Evolutionary conservation across 2,888 invertebrate genomes (phyloP).

Genomic region (Anaspis maculata): DNA sequence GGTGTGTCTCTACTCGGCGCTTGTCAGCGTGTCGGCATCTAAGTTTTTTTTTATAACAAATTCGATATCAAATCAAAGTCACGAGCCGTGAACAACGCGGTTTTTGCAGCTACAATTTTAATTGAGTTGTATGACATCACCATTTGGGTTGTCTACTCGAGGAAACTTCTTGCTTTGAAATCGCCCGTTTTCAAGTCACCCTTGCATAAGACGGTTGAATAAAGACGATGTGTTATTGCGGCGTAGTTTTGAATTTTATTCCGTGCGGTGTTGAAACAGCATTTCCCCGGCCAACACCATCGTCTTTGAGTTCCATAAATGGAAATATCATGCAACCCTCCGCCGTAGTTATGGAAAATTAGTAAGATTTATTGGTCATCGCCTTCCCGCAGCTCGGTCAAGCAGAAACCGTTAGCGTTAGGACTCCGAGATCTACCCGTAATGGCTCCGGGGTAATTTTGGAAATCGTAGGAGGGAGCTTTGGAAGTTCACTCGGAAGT

Average conservation of each 20-base stretch:
- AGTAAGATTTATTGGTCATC: constrained; percentile 33
- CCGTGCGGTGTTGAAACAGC: constrained; percentile 3
- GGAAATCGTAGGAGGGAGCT: constrained; percentile 7
- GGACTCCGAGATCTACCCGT: constrained; percentile 11
- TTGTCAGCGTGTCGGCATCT: too few relatives aligned
- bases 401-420: constrained; percentile 32
- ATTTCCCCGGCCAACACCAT: constrained; percentile 5
- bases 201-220: not conserved
- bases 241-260: not conserved
- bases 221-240: not conserved
- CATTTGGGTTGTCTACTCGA: too few relatives aligned
- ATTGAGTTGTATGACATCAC: too few relatives aligned
- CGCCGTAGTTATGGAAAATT: constrained; percentile 31
- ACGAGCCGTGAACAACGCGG: too few relatives aligned
- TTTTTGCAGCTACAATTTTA: too few relatives aligned
- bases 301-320: constrained; percentile 10
- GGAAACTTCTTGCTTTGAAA: not conserved
- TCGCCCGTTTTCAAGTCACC: not conserved
- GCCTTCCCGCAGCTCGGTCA: constrained; percentile 27
- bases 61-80: too few relatives aligned
- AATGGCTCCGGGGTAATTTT: constrained; percentile 14
- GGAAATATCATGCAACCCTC: constrained; percentile 15
- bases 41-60: too few relatives aligned
- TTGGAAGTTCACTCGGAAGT: constrained; percentile 11
- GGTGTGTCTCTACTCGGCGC: too few relatives aligned